A percentile compares a stretch with the other conserved stretches of the same genome.
Conservation (phyloP, 2,888 invertebrate species). For the Nephrotoma appendiculata region DNA sequence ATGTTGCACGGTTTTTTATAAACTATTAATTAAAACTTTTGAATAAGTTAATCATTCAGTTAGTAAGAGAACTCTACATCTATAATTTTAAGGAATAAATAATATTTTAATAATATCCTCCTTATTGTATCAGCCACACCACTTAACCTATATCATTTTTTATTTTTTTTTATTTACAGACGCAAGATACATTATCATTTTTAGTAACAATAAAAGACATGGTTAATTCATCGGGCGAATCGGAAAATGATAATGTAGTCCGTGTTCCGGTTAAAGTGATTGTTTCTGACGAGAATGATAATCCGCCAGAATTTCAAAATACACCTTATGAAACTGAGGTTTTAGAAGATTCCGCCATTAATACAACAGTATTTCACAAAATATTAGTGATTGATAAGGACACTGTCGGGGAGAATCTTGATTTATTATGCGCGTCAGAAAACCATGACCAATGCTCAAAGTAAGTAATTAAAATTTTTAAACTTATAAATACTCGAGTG, state of each 20-base stretch:
- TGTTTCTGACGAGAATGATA: constrained; percentile 78
- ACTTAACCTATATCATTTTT: no score
- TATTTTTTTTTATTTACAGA: constrained; percentile 31
- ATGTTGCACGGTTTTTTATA: no score
- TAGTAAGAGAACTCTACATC: no score
- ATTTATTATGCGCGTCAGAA: constrained; percentile 46
- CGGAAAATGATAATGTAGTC: constrained; percentile 54
- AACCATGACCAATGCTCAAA: constrained; percentile 32
- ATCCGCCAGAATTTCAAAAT: constrained; percentile 63
- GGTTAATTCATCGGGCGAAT: constrained; percentile 39
- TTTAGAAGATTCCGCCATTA: constrained; percentile 58
- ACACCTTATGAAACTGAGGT: constrained; percentile 71
- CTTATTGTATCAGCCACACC: no score
- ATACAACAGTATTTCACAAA: constrained; percentile 53
- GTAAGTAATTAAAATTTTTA: constrained; percentile 18
- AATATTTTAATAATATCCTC: no score
- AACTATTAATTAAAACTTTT: no score
- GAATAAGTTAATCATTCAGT: no score
- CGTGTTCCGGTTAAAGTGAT: constrained; percentile 67
- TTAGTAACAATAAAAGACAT: constrained; percentile 69
- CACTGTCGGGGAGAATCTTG: constrained; percentile 63
- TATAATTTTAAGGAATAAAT: no score
- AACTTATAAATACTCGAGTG: no score
- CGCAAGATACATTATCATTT: constrained; percentile 63
- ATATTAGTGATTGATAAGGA: constrained; percentile 69